These are phyloP conservation scores for Parochlus steinenii DNA, from an alignment of 2,888 invertebrate genomes.

Conservation along the genomic window DNA sequence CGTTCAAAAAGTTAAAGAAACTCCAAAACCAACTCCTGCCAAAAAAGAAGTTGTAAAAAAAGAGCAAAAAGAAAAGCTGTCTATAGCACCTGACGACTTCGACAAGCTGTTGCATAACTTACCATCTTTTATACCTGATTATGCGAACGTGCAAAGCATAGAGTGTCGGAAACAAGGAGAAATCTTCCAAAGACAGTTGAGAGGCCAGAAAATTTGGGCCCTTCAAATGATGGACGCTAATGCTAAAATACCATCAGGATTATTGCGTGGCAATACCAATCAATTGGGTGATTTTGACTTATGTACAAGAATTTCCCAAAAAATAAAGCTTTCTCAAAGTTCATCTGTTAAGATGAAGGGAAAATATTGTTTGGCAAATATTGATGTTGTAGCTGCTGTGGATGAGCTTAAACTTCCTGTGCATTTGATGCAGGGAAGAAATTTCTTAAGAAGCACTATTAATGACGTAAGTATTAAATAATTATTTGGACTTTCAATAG, in stretches of 20 bases:
- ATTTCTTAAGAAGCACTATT: slow-evolving; percentile 43
- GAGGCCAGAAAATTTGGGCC: slow-evolving; percentile 52
- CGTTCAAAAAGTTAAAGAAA: slow-evolving; percentile 8
- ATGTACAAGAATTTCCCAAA: slow-evolving; percentile 38
- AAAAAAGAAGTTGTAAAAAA: slow-evolving; percentile 12
- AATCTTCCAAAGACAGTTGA: slow-evolving; percentile 47
- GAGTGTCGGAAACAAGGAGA: slow-evolving; percentile 52
- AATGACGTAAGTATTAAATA: slow-evolving; percentile 35
- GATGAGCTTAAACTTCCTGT: slow-evolving; percentile 43
- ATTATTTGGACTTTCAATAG: neutral
- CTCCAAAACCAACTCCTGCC: neutral
- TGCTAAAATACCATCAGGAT: slow-evolving; percentile 50
- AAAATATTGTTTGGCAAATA: slow-evolving; percentile 48
- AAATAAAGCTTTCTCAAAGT: slow-evolving; percentile 40
- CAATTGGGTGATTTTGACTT: slow-evolving; percentile 56
- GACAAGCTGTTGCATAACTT: slow-evolving; percentile 45
- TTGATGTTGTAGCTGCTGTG: slow-evolving; percentile 42
- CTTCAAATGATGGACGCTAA: slow-evolving; percentile 56
- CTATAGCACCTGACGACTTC: slow-evolving; percentile 27
- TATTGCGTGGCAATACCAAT: slow-evolving; percentile 51
- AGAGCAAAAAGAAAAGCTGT: slow-evolving; percentile 15
- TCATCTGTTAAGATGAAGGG: slow-evolving; percentile 45
- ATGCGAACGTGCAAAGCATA: slow-evolving; percentile 42
- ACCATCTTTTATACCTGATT: slow-evolving; percentile 51
- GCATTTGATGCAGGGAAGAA: slow-evolving; percentile 45